Base-by-base conservation (phyloP, 2,888 invertebrate species). In the Catotricha subobsoleta region DNA sequence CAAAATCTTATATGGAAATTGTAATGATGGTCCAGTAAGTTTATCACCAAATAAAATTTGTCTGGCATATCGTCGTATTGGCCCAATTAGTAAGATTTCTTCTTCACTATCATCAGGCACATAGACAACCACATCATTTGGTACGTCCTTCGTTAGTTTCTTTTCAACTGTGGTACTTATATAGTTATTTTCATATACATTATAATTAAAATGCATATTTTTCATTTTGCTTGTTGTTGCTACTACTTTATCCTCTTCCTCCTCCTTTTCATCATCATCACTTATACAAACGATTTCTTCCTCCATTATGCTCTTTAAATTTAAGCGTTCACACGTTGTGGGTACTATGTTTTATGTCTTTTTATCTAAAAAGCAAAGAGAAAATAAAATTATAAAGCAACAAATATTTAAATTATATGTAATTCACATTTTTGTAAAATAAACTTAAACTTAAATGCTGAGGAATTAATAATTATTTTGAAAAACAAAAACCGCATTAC, bases 231-330 rank as follows among this genome's bases (percentile, higher is more conserved):
- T 7, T 15, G 16, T 34, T 2, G 34, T 7, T 21, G n/a, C 13
- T 12, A 13, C 21, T 34, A 21, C n/a, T n/a, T 20, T 20, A n/a
- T 19, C 12, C 2, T 19, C 5, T 12, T n/a, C 21, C 19, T 21
- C 21, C 20, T 20, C 34, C n/a, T 21, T n/a, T 21, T 34, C 34
- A 7, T 34, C 34, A 13, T 34, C 34, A 34, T 34, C 34, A 8
- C 34, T 34, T 21, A 34, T 34, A 13, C 18, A 20, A 34, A 34
- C 21, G 20, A 34, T 21, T 34, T 34, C 34, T 19, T 3, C 12
- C 19, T 20, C 34, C 34, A 34, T 34, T n/a, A 21, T 20, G 21
- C 21, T 34, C 3, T 20, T 34, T 34, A n/a, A 20, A 34, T 13
- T 5, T 19, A 34, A 6, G 34, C 21, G n/a, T 34, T 34, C 21